These are phyloP conservation scores for Sinohyriopsis cumingii DNA, from an alignment of 2,888 invertebrate species.

Conservation along the genomic window DNA sequence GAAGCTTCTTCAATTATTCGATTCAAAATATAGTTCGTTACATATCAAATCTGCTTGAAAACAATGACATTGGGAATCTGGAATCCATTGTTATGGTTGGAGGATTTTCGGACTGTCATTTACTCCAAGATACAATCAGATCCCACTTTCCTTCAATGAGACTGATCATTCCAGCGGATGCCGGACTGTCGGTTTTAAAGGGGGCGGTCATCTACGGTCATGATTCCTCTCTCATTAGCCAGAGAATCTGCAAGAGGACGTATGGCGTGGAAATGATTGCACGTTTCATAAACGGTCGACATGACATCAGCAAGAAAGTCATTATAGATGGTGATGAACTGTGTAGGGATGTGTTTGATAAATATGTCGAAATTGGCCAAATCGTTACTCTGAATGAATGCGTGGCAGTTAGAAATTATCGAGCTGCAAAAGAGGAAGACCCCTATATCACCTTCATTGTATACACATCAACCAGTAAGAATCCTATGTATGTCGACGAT, in stretches of 20 bases:
- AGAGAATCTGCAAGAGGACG: slow-evolving; percentile 19
- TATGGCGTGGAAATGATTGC: slow-evolving; percentile 16
- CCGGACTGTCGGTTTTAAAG: slow-evolving; percentile 21
- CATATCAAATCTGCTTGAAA: slow-evolving; percentile 10
- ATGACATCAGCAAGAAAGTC: slow-evolving; percentile 11
- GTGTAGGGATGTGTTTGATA: slow-evolving; percentile 17
- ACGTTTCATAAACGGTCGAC: slow-evolving; percentile 9
- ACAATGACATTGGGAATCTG: slow-evolving; percentile 9
- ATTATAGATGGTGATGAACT: slow-evolving; percentile 1
- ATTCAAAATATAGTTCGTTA: slow-evolving; percentile 17
- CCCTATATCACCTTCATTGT: slow-evolving; percentile 7
- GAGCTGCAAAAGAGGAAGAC: slow-evolving; percentile 3
- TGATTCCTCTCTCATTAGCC: slow-evolving; percentile 14
- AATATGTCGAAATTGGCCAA: slow-evolving; percentile 13
- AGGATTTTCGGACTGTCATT: slow-evolving; percentile 23
- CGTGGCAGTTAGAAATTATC: slow-evolving; percentile 11
- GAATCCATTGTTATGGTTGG: slow-evolving; percentile 24
- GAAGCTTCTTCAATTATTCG: slow-evolving; percentile 7
- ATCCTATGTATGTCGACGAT: slow-evolving; percentile 17
- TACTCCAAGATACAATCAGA: slow-evolving; percentile 20
- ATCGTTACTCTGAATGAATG: slow-evolving; percentile 12
- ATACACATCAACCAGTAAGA: slow-evolving; percentile 12
- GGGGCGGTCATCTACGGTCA: slow-evolving; percentile 29
- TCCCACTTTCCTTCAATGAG: slow-evolving; percentile 8
- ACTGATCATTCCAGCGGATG: slow-evolving; percentile 22